phyloP scores from a whole-genome alignment of 2,888 invertebrate genomes.

The Megaustenia siamemsis region DNA sequence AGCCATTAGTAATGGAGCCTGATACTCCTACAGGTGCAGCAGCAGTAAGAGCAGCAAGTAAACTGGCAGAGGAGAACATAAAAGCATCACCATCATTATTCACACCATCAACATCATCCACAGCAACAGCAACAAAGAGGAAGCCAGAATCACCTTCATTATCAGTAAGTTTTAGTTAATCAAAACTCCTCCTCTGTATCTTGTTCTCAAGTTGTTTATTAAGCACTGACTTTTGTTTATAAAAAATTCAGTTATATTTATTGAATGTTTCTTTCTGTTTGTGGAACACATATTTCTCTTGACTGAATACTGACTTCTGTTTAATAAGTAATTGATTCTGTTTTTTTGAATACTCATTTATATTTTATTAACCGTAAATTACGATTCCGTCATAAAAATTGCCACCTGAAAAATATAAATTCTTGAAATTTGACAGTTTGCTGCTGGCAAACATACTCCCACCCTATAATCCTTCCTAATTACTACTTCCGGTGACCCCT shows the following conservation, averaged over 20 bases:
- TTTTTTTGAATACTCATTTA: no score
- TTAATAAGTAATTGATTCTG: no score
- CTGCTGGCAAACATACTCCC: no score
- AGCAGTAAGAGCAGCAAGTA: conserved; percentile 80
- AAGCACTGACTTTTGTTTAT: not conserved
- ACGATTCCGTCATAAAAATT: no score
- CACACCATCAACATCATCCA: conserved; percentile 44
- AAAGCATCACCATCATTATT: conserved; percentile 52
- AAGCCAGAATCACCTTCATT: conserved; percentile 3
- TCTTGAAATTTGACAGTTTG: no score
- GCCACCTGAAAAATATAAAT: no score
- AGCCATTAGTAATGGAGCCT: no score
- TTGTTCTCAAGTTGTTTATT: not conserved
- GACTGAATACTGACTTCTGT: not conserved
- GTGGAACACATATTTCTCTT: not conserved
- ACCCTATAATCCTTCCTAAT: no score
- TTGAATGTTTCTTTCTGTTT: not conserved
- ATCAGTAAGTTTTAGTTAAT: conserved; percentile 13
- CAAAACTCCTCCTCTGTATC: not conserved
- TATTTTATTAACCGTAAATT: no score
- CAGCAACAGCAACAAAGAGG: conserved; percentile 38
- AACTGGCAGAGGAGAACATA: conserved; percentile 68
- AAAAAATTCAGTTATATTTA: no score
- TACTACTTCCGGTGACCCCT: no score
- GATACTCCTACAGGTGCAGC: conserved; percentile 81